phyloP scores from a whole-genome alignment of 2,888 invertebrate genomes.

The Rhogogaster chlorosoma region DNA sequence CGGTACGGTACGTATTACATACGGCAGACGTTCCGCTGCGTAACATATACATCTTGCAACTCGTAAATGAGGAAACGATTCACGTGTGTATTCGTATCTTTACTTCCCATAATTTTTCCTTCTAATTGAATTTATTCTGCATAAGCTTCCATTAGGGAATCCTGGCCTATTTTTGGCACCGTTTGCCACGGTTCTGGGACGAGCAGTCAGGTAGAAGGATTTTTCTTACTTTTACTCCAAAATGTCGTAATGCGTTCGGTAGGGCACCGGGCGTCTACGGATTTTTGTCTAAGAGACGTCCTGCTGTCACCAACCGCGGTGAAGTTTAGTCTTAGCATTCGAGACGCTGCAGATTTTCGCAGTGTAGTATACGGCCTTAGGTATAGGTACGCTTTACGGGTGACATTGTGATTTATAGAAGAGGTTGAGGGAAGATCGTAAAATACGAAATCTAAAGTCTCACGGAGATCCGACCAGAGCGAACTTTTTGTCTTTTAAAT shows the following conservation, averaged over 20 bases:
- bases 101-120: background rate
- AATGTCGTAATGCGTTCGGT: constrained; percentile 72
- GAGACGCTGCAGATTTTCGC: background rate
- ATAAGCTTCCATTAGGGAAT: background rate
- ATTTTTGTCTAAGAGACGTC: constrained; percentile 28
- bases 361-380: background rate
- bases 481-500: constrained; percentile 5
- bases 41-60: background rate
- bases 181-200: background rate
- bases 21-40: background rate
- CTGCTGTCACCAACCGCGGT: constrained; percentile 23
- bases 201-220: constrained; percentile 57
- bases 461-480: background rate
- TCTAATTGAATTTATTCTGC: background rate
- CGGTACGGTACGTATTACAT: background rate
- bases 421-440: constrained; percentile 40
- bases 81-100: background rate
- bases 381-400: constrained; percentile 26
- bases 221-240: constrained; percentile 67
- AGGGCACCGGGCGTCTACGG: background rate
- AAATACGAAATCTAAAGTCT: background rate
- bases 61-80: background rate
- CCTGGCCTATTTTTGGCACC: background rate
- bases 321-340: constrained; percentile 28
- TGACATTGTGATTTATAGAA: constrained; percentile 42